A percentile compares a stretch with the other conserved stretches of the same genome.
Conservation (phyloP, 2,888 invertebrate species). For the Cerastis rubricosa region DNA sequence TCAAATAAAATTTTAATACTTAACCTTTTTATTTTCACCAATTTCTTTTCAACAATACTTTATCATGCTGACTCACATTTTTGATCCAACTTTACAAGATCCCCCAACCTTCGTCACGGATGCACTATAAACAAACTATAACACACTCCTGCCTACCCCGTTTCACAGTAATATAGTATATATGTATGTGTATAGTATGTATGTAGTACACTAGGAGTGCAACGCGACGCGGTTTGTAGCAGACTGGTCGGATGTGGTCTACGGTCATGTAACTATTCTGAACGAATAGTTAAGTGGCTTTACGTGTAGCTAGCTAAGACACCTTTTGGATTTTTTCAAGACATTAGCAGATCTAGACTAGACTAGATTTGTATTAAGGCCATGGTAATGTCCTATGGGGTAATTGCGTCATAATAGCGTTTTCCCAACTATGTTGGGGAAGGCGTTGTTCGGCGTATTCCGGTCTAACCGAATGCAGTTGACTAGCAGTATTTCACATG, state of each 20-base stretch:
- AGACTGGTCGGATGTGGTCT: slow-evolving; percentile 26
- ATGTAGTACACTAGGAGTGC: slow-evolving; percentile 36
- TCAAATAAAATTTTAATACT: no score
- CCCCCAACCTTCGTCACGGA: background rate
- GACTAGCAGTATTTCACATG: no score
- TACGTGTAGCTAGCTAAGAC: background rate
- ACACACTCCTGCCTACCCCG: background rate
- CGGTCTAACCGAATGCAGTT: no score
- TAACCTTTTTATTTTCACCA: background rate
- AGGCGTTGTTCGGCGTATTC: no score
- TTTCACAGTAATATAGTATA: background rate
- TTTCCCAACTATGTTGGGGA: no score
- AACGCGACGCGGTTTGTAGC: slow-evolving; percentile 25
- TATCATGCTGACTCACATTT: background rate
- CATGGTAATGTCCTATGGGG: background rate
- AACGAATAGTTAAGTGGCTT: background rate
- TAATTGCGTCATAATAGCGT: no score
- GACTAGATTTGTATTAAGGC: background rate
- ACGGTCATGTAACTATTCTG: slow-evolving; percentile 37
- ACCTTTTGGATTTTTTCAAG: background rate
- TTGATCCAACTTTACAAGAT: background rate
- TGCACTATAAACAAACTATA: background rate
- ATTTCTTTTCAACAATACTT: background rate
- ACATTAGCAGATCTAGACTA: background rate
- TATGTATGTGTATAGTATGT: no score